Base-by-base conservation (phyloP, 2,888 invertebrate species). In the Panzeria rudis region DNA sequence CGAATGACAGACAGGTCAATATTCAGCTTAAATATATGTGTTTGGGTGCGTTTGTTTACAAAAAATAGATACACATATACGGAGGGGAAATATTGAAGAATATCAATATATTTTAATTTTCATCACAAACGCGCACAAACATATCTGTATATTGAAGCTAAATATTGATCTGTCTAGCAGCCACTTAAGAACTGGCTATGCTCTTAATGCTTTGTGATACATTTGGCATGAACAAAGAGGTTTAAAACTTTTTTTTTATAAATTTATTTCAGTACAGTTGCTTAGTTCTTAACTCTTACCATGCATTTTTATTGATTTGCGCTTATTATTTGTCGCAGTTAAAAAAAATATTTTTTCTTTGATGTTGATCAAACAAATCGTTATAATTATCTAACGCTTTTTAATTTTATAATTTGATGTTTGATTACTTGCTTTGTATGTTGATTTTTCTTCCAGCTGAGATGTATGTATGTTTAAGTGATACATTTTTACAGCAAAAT, bases 351-450 rank as follows among this genome's bases (percentile, higher is more conserved):
- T 56, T 23, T n/a, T 56, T 44, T 11, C n/a, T 29, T 41, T 61
- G 20, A 20, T 52, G 5, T 44, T 56, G 44, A 66, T 56, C 56
- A 35, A 32, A 56, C 38, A 56, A 68, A 68, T 59, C 35, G 20
- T 77, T 77, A 35, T 56, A 59, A 66, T 66, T 56, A 56, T 23
- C 13, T 76, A 25, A 59, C 50, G 52, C 44, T 66, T 77, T 66
- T 68, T 9, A 61, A 72, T 72, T 66, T 77, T 66, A 56, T 9
- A 61, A 72, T 72, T 68, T 35, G 3, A 68, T 41, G 25, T 72
- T 32, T 15, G 59, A 47, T 35, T 61, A 59, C 62, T 52, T 54
- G 64, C 54, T 75, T 52, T 25, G 38, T 23, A 25, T 35, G 17
- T 38, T 41, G 25, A 8, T 41, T 41, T 68, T 73, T 32, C 7